Percentiles rank a stretch among this genome's conserved stretches.
Conservation (phyloP, 2,888 invertebrate species). For the Eupithecia dodoneata region DNA sequence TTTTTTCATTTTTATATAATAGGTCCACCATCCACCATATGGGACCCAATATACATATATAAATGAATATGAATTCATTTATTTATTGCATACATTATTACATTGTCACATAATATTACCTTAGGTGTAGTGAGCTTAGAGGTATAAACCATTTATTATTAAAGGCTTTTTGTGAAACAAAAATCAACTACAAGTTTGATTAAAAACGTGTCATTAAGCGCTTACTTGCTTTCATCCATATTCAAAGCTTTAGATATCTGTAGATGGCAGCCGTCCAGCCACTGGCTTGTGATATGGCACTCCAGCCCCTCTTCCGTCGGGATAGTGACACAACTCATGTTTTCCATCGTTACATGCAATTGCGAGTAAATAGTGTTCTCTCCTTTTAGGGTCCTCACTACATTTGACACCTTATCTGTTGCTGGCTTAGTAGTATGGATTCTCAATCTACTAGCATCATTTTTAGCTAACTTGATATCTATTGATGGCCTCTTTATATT, state of each 20-base stretch:
- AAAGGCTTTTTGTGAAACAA: neutral
- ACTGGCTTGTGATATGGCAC: constrained; percentile 85
- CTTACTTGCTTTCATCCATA: constrained; percentile 84
- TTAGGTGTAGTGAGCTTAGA: too few relatives aligned
- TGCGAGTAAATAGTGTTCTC: constrained; percentile 83
- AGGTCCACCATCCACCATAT: too few relatives aligned
- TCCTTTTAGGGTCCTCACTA: constrained; percentile 78
- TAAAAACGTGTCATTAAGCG: neutral
- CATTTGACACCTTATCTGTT: constrained; percentile 64
- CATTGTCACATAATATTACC: too few relatives aligned
- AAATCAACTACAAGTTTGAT: neutral
- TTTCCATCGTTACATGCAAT: constrained; percentile 90
- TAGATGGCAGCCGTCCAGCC: constrained; percentile 83
- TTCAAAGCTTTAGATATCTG: constrained; percentile 80
- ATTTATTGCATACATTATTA: too few relatives aligned
- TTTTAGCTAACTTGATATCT: constrained; percentile 54
- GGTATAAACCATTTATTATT: neutral
- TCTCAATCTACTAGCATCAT: constrained; percentile 52
- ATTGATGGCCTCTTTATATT: constrained; percentile 63
- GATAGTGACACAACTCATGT: constrained; percentile 84
- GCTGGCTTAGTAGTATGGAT: constrained; percentile 46
- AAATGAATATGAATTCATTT: too few relatives aligned
- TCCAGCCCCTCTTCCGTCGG: constrained; percentile 89
- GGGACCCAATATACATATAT: too few relatives aligned
- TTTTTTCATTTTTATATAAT: too few relatives aligned